These are phyloP conservation scores for Netelia virgata DNA, from an alignment of 2,888 invertebrate species.

Conservation along the genomic window DNA sequence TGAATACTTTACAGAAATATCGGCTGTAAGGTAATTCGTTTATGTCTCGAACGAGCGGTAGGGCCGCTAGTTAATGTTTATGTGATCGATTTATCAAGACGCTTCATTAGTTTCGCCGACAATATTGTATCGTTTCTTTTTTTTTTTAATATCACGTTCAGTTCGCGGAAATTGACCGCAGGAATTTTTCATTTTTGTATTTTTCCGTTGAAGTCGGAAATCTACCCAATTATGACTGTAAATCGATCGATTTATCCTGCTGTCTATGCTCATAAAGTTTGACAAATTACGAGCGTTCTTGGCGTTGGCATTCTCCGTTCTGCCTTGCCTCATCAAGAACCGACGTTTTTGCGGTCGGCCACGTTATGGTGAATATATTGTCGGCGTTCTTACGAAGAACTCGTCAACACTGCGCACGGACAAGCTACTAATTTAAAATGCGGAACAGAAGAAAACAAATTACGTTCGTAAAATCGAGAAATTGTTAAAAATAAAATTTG, in stretches of 20 bases:
- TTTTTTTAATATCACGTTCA: neutral
- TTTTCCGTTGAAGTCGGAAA: conserved; percentile 13
- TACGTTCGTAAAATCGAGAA: neutral
- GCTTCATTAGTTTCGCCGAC: conserved; percentile 15
- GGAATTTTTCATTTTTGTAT: conserved; percentile 19
- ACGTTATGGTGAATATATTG: conserved; percentile 24
- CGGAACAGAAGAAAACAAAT: too few relatives aligned
- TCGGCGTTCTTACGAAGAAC: neutral
- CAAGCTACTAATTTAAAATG: too few relatives aligned
- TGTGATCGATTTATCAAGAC: conserved; percentile 55
- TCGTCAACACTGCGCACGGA: neutral
- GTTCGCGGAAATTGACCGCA: conserved; percentile 48
- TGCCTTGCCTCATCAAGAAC: neutral
- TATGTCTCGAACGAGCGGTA: too few relatives aligned
- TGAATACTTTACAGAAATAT: too few relatives aligned
- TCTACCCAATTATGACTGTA: conserved; percentile 8
- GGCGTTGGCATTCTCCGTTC: neutral
- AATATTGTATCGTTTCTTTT: neutral
- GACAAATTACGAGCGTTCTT: neutral
- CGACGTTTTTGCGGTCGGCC: conserved; percentile 17
- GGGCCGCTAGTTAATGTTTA: neutral
- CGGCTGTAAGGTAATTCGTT: too few relatives aligned
- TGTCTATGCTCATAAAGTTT: conserved; percentile 33
- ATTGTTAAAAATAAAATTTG: neutral
- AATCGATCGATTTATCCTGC: conserved; percentile 57